Conservation (phyloP, 2,113 vertebrate genomes). For the Bubalus kerabau region DNA sequence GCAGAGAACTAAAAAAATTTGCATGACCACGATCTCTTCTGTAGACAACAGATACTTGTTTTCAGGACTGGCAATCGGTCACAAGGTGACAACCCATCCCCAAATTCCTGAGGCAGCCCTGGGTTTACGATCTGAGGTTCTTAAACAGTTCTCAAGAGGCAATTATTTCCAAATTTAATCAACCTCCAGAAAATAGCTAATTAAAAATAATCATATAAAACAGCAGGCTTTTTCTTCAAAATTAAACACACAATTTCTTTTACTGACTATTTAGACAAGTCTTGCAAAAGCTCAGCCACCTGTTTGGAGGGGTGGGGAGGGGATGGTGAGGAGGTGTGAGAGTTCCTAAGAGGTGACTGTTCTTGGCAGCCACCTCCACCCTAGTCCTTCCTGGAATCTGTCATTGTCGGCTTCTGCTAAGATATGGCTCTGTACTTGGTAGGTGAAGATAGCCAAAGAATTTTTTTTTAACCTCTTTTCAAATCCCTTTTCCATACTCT, state of each 20-base stretch:
- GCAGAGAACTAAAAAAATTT: conserved; percentile 57
- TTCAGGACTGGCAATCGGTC: neutral
- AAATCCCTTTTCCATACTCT: neutral
- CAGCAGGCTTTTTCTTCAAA: conserved; percentile 23
- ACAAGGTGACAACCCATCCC: neutral
- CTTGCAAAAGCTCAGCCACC: conserved; percentile 41
- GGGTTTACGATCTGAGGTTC: neutral
- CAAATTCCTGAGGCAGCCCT: neutral
- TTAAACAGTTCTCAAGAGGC: conserved; percentile 26
- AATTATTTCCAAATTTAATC: conserved; percentile 43
- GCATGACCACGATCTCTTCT: conserved; percentile 37
- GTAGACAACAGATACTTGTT: conserved; percentile 49
- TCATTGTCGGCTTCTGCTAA: conserved; percentile 30
- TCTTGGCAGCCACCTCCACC: neutral
- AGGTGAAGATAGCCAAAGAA: neutral
- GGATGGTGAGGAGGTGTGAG: neutral
- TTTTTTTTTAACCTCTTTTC: neutral
- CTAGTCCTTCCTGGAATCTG: conserved; percentile 48
- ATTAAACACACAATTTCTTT: conserved; percentile 22
- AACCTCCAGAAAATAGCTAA: conserved; percentile 36
- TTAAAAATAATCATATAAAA: conserved; percentile 47
- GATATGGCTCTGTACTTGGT: neutral
- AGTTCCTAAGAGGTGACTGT: conserved; percentile 29
- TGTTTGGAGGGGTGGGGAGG: neutral
- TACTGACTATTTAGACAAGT: neutral